Evolutionary conservation across 1,140 invertebrate genomes (phyloP).

Genomic region (Temnothorax curvispinosus): DNA sequence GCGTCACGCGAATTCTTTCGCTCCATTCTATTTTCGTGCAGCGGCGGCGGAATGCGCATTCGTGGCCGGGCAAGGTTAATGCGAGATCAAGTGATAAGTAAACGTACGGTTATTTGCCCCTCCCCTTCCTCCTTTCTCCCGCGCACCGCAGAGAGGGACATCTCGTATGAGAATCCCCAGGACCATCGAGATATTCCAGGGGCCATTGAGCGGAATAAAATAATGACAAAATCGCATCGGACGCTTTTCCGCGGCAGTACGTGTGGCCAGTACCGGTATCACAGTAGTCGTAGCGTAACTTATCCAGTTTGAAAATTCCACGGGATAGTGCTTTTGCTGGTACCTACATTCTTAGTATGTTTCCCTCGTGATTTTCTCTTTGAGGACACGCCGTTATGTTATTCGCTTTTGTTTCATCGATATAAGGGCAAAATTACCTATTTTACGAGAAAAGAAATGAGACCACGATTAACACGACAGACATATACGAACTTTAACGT

Average conservation of each 20-base stretch:
- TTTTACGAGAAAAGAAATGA: neutral
- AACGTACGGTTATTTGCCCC: slow-evolving; percentile 58
- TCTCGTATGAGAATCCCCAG: slow-evolving; percentile 6
- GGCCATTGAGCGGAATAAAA: slow-evolving; percentile 62
- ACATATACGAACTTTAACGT: neutral
- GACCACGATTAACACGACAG: neutral
- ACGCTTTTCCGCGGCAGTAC: slow-evolving; percentile 35
- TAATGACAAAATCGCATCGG: slow-evolving; percentile 65
- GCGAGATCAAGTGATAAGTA: slow-evolving; percentile 19
- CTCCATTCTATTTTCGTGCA: slow-evolving; percentile 1
- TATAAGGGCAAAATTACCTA: neutral
- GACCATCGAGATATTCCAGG: slow-evolving; percentile 53
- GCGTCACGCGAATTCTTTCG: slow-evolving; percentile 1
- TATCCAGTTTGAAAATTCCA: slow-evolving; percentile 68
- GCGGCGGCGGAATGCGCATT: neutral
- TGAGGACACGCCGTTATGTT: slow-evolving; percentile 24
- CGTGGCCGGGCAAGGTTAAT: slow-evolving; percentile 51
- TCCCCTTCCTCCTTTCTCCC: neutral
- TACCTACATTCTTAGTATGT: slow-evolving; percentile 65
- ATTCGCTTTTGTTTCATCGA: slow-evolving; percentile 1
- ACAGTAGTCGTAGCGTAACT: slow-evolving; percentile 43
- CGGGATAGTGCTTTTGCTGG: slow-evolving; percentile 72
- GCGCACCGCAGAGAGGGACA: neutral
- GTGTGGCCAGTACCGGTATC: slow-evolving; percentile 36
- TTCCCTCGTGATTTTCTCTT: slow-evolving; percentile 63